phyloP scores from a whole-genome alignment of 2,113 vertebrate genomes.

The Campylomormyrus tamandua region DNA sequence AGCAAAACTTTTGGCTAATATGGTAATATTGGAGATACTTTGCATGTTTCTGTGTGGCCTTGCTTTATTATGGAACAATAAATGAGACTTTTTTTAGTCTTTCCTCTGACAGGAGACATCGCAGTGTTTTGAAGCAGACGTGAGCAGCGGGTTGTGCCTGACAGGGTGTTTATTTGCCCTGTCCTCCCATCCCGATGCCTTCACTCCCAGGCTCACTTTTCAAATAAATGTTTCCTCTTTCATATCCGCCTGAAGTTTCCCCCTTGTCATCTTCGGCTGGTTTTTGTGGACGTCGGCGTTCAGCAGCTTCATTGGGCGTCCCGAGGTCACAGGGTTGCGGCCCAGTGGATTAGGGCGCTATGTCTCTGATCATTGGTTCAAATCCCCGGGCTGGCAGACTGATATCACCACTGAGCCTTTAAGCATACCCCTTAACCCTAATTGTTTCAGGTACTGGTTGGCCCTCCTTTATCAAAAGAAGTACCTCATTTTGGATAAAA shows the following conservation, averaged over 20 bases:
- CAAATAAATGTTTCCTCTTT: not conserved
- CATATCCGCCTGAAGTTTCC: not conserved
- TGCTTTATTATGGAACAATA: not conserved
- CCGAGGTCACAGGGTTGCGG: not conserved
- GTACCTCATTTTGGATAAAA: not conserved
- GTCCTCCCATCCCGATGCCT: not conserved
- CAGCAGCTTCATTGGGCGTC: not conserved
- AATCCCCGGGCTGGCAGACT: not conserved
- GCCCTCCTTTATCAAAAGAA: not conserved
- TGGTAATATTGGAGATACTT: not conserved
- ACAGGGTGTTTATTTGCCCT: conserved; percentile 1
- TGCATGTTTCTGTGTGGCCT: not conserved
- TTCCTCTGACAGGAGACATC: not conserved
- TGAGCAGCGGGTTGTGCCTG: not conserved
- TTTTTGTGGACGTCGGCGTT: not conserved
- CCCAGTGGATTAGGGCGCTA: not conserved
- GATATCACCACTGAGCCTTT: not conserved
- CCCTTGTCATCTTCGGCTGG: not conserved
- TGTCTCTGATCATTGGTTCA: not conserved
- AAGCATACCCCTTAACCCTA: not conserved
- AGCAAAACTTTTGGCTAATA: not conserved
- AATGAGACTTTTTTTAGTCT: not conserved
- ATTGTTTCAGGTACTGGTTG: not conserved
- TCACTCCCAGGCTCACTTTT: not conserved
- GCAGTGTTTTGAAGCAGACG: not conserved